A percentile compares a stretch with the other conserved stretches of the same genome.
These are phyloP conservation scores for Netelia melanura DNA, from an alignment of 2,888 invertebrate genomes.

Conservation along the genomic window DNA sequence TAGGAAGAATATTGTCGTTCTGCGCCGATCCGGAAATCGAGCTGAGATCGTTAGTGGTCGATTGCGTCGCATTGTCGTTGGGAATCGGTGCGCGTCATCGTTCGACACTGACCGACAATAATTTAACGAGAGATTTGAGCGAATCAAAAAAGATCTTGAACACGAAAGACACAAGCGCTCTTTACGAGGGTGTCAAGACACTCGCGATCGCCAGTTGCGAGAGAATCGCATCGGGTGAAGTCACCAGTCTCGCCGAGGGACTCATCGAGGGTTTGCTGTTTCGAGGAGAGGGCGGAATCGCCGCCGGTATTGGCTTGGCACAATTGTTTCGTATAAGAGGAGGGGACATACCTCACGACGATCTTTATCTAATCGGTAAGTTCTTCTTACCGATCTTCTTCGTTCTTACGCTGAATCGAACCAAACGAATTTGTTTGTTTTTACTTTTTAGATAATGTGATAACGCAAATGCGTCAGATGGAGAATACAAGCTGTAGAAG, in stretches of 20 bases:
- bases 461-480: constrained; percentile 80
- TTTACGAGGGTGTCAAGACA: constrained; percentile 78
- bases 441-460: constrained; percentile 76
- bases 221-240: constrained; percentile 77
- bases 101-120: constrained; percentile 75
- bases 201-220: constrained; percentile 77
- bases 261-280: constrained; percentile 79
- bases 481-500: constrained; percentile 78
- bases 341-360: constrained; percentile 78
- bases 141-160: constrained; percentile 77
- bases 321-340: constrained; percentile 80
- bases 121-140: constrained; percentile 77
- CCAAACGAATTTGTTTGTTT: background rate
- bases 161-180: constrained; percentile 72
- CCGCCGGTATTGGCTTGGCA: constrained; percentile 78
- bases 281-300: constrained; percentile 77
- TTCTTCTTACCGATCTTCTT: background rate
- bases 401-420: background rate
- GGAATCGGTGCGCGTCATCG: constrained; percentile 79
- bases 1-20: constrained; percentile 80
- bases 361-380: constrained; percentile 78
- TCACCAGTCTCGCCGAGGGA: constrained; percentile 79
- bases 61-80: constrained; percentile 78
- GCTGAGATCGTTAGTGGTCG: constrained; percentile 77
- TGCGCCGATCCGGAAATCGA: constrained; percentile 78